These are phyloP conservation scores for Cabera pusaria DNA, from an alignment of 2,888 invertebrate species.

Conservation along the genomic window DNA sequence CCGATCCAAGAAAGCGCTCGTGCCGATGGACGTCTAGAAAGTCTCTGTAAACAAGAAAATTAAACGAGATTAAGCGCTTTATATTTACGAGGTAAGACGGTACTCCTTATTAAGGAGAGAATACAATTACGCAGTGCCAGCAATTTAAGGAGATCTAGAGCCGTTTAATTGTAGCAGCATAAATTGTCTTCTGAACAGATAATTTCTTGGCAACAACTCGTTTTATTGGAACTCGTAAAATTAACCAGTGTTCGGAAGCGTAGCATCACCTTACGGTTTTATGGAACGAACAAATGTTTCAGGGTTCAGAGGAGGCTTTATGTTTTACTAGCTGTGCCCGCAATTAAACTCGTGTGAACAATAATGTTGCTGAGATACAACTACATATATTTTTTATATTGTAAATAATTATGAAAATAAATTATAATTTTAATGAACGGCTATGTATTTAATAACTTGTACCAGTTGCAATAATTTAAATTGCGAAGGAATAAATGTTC, in stretches of 20 bases:
- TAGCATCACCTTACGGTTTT: constrained; percentile 2
- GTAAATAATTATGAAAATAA: too few species aligned
- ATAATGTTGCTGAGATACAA: too few species aligned
- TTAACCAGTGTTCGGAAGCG: constrained; percentile 46
- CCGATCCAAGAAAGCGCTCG: too few species aligned
- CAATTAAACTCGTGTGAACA: too few species aligned
- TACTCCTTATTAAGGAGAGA: constrained; percentile 63
- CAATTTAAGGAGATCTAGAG: constrained; percentile 69
- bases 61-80: constrained; percentile 63
- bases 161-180: constrained; percentile 68
- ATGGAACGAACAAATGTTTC: too few species aligned
- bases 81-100: constrained; percentile 68
- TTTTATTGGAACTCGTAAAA: constrained; percentile 59
- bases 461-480: too few species aligned
- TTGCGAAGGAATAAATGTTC: too few species aligned
- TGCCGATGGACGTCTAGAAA: constrained; percentile 13
- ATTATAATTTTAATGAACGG: too few species aligned
- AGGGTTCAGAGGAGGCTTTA: too few species aligned
- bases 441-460: too few species aligned
- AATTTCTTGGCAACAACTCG: constrained; percentile 53
- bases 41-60: constrained; percentile 64
- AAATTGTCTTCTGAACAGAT: constrained; percentile 69
- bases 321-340: too few species aligned
- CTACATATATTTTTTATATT: too few species aligned
- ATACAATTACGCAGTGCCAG: constrained; percentile 72